Evolutionary conservation across 2,113 vertebrate genomes (phyloP).

Genomic region (Procavia capensis): DNA sequence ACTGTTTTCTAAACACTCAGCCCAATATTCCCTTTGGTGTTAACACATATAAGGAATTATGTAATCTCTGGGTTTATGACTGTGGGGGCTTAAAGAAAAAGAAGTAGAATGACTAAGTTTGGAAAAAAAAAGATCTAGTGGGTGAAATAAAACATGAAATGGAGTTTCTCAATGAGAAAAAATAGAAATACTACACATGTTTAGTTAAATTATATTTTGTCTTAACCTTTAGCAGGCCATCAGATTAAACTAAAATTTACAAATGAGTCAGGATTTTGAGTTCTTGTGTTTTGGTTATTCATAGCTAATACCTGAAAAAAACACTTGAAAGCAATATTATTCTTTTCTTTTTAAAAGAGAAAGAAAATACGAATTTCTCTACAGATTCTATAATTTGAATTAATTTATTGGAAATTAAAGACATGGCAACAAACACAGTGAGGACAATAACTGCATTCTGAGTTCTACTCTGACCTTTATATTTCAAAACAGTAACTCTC

Average conservation of each 20-base stretch:
- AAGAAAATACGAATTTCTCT: neutral
- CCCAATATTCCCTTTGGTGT: conserved; percentile 37
- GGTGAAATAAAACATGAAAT: neutral
- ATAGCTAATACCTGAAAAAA: neutral
- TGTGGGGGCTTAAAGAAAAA: neutral
- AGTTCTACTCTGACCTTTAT: conserved; percentile 79
- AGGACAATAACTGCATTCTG: conserved; percentile 75
- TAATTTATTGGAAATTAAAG: conserved; percentile 70
- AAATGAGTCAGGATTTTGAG: neutral
- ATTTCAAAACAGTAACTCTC: conserved; percentile 82
- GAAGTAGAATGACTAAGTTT: neutral
- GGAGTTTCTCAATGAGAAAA: neutral
- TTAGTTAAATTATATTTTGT: neutral
- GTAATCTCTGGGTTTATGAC: neutral
- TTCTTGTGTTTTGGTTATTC: neutral
- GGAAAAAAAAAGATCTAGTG: neutral
- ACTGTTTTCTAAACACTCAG: conserved; percentile 39
- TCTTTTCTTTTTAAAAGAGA: neutral
- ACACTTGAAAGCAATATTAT: neutral
- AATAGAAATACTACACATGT: neutral
- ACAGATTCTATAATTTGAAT: conserved; percentile 14
- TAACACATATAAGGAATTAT: conserved; percentile 9
- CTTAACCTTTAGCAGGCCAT: neutral
- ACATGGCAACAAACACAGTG: conserved; percentile 17
- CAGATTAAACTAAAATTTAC: neutral